Evolutionary conservation across 2,888 invertebrate genomes (phyloP).

Genomic region (Chrysotoxum bicinctum): DNA sequence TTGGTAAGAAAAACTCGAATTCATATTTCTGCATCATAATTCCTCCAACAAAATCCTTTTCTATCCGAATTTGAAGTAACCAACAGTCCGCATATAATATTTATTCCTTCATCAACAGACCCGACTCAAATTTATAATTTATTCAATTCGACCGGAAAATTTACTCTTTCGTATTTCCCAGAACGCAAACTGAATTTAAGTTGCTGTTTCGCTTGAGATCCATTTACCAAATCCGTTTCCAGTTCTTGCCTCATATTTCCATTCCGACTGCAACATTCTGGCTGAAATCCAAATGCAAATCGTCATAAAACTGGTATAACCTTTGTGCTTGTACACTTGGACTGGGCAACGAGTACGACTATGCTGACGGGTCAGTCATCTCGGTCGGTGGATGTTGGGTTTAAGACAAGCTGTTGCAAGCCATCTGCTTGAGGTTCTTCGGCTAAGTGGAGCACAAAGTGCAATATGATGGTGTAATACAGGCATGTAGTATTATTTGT

Average conservation of each 20-base stretch:
- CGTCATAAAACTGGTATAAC: conserved; percentile 8
- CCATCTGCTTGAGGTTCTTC: conserved; percentile 17
- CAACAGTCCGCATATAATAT: not conserved
- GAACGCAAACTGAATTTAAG: conserved; percentile 20
- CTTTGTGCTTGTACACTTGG: not conserved
- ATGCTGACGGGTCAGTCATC: conserved; percentile 1
- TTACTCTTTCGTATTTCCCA: not conserved
- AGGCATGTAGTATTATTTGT: not conserved
- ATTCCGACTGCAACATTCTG: conserved; percentile 11
- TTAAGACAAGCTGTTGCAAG: conserved; percentile 3
- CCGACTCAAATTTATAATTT: not conserved
- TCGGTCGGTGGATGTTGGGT: not conserved
- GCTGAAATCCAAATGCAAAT: conserved; percentile 6
- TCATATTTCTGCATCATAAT: not conserved
- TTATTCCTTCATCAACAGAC: conserved; percentile 3
- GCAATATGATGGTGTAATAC: conserved; percentile 22
- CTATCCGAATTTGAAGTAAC: not conserved
- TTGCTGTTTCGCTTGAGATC: conserved; percentile 16
- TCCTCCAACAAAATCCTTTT: not conserved
- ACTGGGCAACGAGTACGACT: not conserved
- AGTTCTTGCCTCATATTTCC: conserved; percentile 6
- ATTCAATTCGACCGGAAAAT: conserved; percentile 15
- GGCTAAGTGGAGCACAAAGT: conserved; percentile 16
- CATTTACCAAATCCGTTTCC: conserved; percentile 11
- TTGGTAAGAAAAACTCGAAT: too few relatives aligned